These are phyloP conservation scores for Cyrtodaria siliqua DNA, from an alignment of 2,888 invertebrate species.

Conservation along the genomic window DNA sequence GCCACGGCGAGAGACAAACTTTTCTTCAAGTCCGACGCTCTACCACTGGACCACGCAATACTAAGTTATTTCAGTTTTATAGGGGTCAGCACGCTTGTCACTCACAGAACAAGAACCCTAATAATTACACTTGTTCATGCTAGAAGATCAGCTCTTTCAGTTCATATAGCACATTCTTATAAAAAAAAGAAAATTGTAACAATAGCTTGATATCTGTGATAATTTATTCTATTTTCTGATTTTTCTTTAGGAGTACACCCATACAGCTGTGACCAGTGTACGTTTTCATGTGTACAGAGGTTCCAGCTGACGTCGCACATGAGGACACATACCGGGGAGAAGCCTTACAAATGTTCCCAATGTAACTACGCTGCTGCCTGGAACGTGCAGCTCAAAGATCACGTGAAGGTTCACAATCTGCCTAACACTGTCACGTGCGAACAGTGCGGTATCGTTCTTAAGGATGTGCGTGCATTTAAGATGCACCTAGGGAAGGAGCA, in stretches of 20 bases:
- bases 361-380: constrained; percentile 67
- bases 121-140: no score
- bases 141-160: no score
- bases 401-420: constrained; percentile 45
- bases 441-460: constrained; percentile 52
- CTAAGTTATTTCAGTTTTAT: no score
- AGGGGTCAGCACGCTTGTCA: no score
- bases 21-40: no score
- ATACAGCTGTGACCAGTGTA: constrained; percentile 55
- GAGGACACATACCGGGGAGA: constrained; percentile 63
- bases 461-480: constrained; percentile 35
- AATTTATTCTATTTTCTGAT: no score
- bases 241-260: constrained; percentile 52
- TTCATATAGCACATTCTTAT: no score
- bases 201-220: no score
- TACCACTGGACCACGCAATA: no score
- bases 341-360: constrained; percentile 62
- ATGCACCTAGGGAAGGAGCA: constrained; percentile 50
- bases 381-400: constrained; percentile 66
- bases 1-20: no score
- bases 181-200: no score
- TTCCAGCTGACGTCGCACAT: constrained; percentile 63
- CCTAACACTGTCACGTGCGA: constrained; percentile 36
- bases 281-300: constrained; percentile 57
- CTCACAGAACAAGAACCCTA: no score